These are phyloP conservation scores for Varanus salvator DNA, from an alignment of 2,113 vertebrate species.

Conservation along the genomic window DNA sequence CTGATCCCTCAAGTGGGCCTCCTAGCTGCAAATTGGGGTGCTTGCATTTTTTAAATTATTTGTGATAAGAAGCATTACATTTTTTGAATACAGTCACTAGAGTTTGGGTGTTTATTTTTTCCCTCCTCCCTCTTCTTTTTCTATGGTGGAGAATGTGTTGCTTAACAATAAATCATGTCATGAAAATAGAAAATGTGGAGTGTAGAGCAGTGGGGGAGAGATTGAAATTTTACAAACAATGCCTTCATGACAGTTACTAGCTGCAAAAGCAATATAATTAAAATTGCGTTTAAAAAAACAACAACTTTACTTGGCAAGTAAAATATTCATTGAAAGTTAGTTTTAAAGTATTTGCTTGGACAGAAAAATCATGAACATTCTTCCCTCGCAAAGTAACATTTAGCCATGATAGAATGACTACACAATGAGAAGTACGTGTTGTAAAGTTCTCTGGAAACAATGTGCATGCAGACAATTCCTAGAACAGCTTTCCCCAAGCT, in stretches of 20 bases:
- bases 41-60: conserved; percentile 78
- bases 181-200: conserved; percentile 50
- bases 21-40: conserved; percentile 80
- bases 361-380: background rate
- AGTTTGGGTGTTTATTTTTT: conserved; percentile 69
- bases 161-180: conserved; percentile 54
- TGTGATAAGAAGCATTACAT: conserved; percentile 76
- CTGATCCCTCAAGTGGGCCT: conserved; percentile 82
- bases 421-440: background rate
- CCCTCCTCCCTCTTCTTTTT: conserved; percentile 49
- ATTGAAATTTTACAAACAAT: conserved; percentile 51
- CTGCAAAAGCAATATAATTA: conserved; percentile 42
- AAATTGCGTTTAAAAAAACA: conserved; percentile 8
- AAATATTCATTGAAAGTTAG: conserved; percentile 5
- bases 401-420: background rate
- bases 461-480: background rate
- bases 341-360: background rate
- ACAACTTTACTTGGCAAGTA: conserved; percentile 13
- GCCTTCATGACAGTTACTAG: background rate
- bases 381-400: background rate
- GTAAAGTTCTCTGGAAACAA: background rate
- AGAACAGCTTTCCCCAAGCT: background rate
- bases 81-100: conserved; percentile 70
- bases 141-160: conserved; percentile 39
- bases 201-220: conserved; percentile 22